These are phyloP conservation scores for Semaprochilodus insignis DNA, from an alignment of 2,797 vertebrate species.

Conservation along the genomic window DNA sequence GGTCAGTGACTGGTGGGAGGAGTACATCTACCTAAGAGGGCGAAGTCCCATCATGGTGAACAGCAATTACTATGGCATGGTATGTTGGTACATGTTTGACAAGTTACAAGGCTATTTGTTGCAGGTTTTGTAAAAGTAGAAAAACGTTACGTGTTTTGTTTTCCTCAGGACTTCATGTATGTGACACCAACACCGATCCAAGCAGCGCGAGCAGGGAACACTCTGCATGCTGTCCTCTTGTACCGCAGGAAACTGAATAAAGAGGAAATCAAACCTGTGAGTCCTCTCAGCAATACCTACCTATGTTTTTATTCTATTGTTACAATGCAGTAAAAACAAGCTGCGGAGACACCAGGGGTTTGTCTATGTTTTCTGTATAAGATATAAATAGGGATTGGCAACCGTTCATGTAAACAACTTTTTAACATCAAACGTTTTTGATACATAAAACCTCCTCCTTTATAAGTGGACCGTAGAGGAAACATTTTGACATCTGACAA, in stretches of 20 bases:
- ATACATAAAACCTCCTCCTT: too few relatives aligned
- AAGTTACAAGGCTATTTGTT: not conserved
- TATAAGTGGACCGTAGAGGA: too few relatives aligned
- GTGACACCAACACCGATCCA: constrained; percentile 88
- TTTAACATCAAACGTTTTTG: too few relatives aligned
- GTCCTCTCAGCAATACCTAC: constrained; percentile 46
- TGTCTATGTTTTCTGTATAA: too few relatives aligned
- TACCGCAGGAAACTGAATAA: constrained; percentile 83
- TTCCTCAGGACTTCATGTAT: constrained; percentile 87
- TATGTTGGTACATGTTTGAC: constrained; percentile 58
- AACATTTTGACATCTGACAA: too few relatives aligned
- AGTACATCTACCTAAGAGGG: constrained; percentile 87
- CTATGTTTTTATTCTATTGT: not conserved
- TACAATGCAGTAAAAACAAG: not conserved
- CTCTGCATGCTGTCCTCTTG: constrained; percentile 76
- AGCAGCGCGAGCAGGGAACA: constrained; percentile 82
- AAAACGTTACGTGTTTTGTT: not conserved
- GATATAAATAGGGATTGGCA: too few relatives aligned
- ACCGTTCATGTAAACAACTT: too few relatives aligned
- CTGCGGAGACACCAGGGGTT: not conserved
- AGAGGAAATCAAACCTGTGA: constrained; percentile 84
- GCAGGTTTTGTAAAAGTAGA: not conserved
- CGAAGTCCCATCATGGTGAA: constrained; percentile 89
- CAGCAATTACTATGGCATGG: constrained; percentile 93
- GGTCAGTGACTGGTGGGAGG: constrained; percentile 96